Conservation (phyloP, 2,113 vertebrate genomes). For the Pavo muticus region DNA sequence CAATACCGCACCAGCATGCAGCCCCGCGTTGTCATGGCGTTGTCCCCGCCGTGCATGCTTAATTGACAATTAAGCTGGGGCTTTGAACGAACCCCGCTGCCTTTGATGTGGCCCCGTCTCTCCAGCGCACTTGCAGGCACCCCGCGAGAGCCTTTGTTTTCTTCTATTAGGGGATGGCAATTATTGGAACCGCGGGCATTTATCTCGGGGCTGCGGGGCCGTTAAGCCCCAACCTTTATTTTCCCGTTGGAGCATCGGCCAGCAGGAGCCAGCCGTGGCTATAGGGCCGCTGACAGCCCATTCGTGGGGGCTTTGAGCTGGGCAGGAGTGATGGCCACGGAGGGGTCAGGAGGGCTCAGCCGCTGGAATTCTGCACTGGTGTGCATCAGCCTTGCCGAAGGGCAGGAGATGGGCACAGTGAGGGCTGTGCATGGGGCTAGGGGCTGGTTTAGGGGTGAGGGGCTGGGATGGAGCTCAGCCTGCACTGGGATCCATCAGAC, state of each 20-base stretch:
- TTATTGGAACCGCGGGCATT: slow-evolving; percentile 91
- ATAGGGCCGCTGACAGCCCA: slow-evolving; percentile 81
- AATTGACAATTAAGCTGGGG: slow-evolving; percentile 96
- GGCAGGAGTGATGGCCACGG: slow-evolving; percentile 88
- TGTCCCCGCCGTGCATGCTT: slow-evolving; percentile 94
- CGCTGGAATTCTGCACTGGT: slow-evolving; percentile 62
- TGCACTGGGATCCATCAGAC: background rate
- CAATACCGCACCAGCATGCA: slow-evolving; percentile 91
- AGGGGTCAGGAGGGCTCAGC: slow-evolving; percentile 83
- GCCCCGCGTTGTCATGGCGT: slow-evolving; percentile 91
- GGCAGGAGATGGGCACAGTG: slow-evolving; percentile 27
- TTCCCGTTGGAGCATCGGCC: slow-evolving; percentile 80
- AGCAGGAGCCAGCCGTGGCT: slow-evolving; percentile 89
- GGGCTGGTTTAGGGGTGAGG: background rate
- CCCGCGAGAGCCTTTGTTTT: slow-evolving; percentile 88
- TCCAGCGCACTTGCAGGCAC: slow-evolving; percentile 83
- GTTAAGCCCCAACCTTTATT: slow-evolving; percentile 80
- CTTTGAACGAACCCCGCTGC: slow-evolving; percentile 83
- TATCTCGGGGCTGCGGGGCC: slow-evolving; percentile 87
- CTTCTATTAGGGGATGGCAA: slow-evolving; percentile 89
- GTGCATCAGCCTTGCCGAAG: slow-evolving; percentile 45
- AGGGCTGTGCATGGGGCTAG: background rate
- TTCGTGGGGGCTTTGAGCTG: slow-evolving; percentile 80
- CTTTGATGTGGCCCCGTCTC: slow-evolving; percentile 90
- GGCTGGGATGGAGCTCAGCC: background rate